Conservation (phyloP, 2,888 invertebrate species). For the Mantis religiosa region DNA sequence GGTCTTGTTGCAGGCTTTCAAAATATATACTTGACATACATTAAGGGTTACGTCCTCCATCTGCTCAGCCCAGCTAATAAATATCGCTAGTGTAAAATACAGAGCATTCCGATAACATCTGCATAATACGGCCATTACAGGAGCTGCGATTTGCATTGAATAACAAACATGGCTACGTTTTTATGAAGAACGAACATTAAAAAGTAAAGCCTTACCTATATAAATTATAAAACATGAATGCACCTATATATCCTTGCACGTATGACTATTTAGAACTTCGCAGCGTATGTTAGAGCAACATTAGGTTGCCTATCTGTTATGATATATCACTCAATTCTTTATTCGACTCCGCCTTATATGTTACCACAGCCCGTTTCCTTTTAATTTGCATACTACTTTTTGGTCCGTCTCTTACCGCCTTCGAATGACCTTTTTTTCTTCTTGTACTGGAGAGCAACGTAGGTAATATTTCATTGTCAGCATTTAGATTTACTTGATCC, state of each 20-base stretch:
- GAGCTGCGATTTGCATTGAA: slow-evolving; percentile 9
- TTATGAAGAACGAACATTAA: slow-evolving; percentile 5
- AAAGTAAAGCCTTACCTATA: slow-evolving; percentile 7
- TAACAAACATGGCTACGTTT: slow-evolving; percentile 9
- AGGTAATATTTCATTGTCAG: neutral
- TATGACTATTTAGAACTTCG: neutral
- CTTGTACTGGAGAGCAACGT: neutral
- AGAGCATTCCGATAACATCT: neutral
- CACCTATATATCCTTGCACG: neutral
- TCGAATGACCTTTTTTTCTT: neutral
- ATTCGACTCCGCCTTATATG: neutral
- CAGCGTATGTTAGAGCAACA: neutral
- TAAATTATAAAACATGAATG: neutral
- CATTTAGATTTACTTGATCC: neutral
- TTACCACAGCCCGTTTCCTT: neutral
- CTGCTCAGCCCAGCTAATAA: neutral
- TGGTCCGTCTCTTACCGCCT: neutral
- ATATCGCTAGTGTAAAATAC: neutral
- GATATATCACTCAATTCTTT: neutral
- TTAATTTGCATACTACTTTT: neutral
- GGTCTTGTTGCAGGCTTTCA: neutral
- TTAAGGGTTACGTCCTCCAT: neutral
- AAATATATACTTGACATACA: neutral
- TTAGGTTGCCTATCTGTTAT: neutral
- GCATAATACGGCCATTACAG: neutral